These are phyloP conservation scores for Malacoctenus gilli DNA, from an alignment of 2,797 vertebrate species.

Conservation along the genomic window DNA sequence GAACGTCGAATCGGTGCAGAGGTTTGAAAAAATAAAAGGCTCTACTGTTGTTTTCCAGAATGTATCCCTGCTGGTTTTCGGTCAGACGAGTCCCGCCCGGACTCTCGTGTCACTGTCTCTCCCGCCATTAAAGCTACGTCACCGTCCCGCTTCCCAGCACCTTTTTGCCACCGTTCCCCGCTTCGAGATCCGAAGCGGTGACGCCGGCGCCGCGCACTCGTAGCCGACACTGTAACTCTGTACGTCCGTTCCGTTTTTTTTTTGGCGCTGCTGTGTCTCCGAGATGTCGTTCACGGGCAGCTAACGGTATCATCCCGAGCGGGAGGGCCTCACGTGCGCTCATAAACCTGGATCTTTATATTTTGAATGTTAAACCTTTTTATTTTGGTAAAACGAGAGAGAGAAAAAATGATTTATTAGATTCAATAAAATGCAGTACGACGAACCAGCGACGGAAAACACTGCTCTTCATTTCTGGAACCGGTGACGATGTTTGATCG, in stretches of 20 bases:
- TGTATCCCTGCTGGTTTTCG: conserved; percentile 68
- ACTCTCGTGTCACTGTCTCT: conserved; percentile 39
- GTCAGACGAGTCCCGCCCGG: conserved; percentile 33
- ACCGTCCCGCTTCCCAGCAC: conserved; percentile 39
- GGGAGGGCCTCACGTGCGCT: conserved; percentile 60
- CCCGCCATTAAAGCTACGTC: conserved; percentile 52
- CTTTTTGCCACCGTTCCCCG: conserved; percentile 46
- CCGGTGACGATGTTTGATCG: background rate
- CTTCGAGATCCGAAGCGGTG: conserved; percentile 18
- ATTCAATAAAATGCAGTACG: conserved; percentile 84
- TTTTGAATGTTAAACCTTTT: conserved; percentile 84
- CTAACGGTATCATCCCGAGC: conserved; percentile 66
- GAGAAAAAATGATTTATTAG: conserved; percentile 78
- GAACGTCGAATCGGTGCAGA: conserved; percentile 43
- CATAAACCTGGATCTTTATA: conserved; percentile 79
- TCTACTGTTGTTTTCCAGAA: conserved; percentile 60
- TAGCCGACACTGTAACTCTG: conserved; percentile 55
- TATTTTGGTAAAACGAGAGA: conserved; percentile 86
- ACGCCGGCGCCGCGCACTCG: conserved; percentile 47
- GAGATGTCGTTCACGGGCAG: conserved; percentile 80
- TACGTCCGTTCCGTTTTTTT: conserved; percentile 48
- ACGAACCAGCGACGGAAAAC: conserved; percentile 69
- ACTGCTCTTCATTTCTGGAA: conserved; percentile 49
- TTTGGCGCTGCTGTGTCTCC: conserved; percentile 74
- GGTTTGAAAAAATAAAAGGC: conserved; percentile 44